Conservation (phyloP, 1,140 invertebrate genomes). For the Berghia stephanieae region DNA sequence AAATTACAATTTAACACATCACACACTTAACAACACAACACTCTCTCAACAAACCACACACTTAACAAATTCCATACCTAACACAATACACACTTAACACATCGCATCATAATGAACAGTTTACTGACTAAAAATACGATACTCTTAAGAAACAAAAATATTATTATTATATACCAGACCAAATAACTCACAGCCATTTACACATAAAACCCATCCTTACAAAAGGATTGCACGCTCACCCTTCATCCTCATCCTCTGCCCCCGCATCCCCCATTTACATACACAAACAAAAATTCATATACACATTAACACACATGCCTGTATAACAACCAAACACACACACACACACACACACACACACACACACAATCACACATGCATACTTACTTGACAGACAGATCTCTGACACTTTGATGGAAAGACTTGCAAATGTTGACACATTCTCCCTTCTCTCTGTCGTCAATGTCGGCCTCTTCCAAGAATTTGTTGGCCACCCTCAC, state of each 20-base stretch:
- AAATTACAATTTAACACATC: neutral
- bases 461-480: constrained; percentile 61
- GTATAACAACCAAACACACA: neutral
- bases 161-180: no score
- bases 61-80: neutral
- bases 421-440: constrained; percentile 62
- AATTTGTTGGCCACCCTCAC: constrained; percentile 65
- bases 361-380: neutral
- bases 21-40: neutral
- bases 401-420: constrained; percentile 62
- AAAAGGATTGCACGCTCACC: neutral
- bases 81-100: neutral
- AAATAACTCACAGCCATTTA: no score
- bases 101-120: no score
- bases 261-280: no score
- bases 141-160: no score
- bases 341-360: neutral
- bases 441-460: constrained; percentile 59
- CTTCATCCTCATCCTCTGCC: neutral
- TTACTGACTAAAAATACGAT: no score
- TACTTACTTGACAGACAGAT: constrained; percentile 74
- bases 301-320: neutral
- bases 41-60: neutral
- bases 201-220: neutral
- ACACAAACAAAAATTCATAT: neutral